Conservation (phyloP, 2,113 vertebrate species). For the Heterocephalus glaber region DNA sequence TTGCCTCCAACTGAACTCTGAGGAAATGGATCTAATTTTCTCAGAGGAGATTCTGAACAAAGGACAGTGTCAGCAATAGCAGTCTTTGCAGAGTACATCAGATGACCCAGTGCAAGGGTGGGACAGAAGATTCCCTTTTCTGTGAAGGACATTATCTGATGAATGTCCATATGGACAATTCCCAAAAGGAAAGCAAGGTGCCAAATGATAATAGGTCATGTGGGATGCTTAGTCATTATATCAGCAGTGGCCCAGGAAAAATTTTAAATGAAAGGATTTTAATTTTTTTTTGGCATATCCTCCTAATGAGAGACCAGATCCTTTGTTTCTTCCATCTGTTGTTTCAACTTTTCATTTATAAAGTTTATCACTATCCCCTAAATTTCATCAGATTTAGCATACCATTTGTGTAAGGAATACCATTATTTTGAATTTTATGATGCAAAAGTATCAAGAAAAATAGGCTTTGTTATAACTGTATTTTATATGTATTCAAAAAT, state of each 20-base stretch:
- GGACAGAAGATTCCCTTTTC: neutral
- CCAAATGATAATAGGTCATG: neutral
- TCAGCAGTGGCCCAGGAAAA: neutral
- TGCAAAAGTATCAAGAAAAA: constrained; percentile 21
- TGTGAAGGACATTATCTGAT: neutral
- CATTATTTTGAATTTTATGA: constrained; percentile 6
- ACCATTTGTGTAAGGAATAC: neutral
- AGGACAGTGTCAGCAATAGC: neutral
- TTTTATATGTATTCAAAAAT: neutral
- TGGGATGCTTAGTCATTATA: neutral
- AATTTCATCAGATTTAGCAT: neutral
- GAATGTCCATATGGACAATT: neutral
- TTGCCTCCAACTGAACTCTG: neutral
- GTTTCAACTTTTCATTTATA: neutral
- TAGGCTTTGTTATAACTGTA: neutral
- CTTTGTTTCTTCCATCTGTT: neutral
- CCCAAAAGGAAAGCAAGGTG: neutral
- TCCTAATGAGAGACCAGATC: neutral
- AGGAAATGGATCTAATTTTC: neutral
- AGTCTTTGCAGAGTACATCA: neutral
- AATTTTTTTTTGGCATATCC: neutral
- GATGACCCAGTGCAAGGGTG: neutral
- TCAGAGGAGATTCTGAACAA: neutral
- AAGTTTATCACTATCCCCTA: neutral
- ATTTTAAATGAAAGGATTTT: neutral